These are phyloP conservation scores for Poecilobothrus nobilitatus DNA, from an alignment of 2,888 invertebrate genomes.

Conservation along the genomic window DNA sequence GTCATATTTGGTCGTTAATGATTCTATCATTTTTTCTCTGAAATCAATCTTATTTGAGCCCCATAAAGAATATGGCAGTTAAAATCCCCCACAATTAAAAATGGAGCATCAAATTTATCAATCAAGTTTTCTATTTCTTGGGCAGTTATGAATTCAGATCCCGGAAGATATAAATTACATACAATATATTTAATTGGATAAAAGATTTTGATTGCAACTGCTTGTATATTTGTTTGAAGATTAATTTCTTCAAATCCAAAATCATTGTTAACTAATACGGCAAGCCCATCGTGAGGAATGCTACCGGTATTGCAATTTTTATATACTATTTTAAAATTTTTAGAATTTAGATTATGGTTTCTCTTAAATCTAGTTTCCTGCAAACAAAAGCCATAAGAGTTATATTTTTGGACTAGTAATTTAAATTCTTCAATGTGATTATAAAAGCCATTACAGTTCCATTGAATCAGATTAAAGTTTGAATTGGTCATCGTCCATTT, in stretches of 20 bases:
- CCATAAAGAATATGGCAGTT: conserved; percentile 16
- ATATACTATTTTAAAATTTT: background rate
- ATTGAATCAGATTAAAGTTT: background rate
- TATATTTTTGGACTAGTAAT: conserved; percentile 9
- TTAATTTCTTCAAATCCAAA: background rate
- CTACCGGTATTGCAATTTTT: background rate
- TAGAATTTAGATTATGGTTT: background rate
- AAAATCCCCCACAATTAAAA: conserved; percentile 16
- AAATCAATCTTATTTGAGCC: conserved; percentile 13
- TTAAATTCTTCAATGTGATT: conserved; percentile 1
- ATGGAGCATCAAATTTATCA: conserved; percentile 15
- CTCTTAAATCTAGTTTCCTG: background rate
- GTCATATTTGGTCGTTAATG: background rate
- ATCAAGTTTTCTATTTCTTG: conserved; percentile 9
- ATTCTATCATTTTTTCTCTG: conserved; percentile 13
- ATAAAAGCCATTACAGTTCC: background rate
- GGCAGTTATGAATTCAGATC: conserved; percentile 1
- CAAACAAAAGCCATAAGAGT: background rate
- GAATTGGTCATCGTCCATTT: background rate
- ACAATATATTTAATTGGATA: conserved; percentile 12
- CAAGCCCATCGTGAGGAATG: background rate
- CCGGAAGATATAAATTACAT: conserved; percentile 11
- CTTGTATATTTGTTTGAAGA: conserved; percentile 1
- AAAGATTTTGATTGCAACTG: conserved; percentile 12
- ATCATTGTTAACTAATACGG: background rate